Evolutionary conservation across 2,797 vertebrate genomes (phyloP).

Genomic region (Scolopax bukidnonensis): DNA sequence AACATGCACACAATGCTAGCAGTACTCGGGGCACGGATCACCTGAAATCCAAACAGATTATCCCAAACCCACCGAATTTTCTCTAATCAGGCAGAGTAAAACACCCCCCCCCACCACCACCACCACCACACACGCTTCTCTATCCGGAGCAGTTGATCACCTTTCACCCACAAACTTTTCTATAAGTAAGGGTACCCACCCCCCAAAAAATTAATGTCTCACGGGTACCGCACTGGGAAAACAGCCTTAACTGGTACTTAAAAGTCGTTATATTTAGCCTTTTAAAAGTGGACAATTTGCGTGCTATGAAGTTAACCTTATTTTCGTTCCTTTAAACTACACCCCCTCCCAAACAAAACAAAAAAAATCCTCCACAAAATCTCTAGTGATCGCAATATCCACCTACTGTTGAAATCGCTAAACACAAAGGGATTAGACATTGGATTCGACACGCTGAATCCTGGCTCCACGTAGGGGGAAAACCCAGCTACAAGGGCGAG

Average conservation of each 20-base stretch:
- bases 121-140: not conserved
- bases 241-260: not conserved
- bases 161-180: conserved; percentile 28
- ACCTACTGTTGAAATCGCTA: not conserved
- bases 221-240: not conserved
- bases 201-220: not conserved
- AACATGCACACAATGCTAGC: not conserved
- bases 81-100: not conserved
- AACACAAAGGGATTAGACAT: not conserved
- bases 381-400: not conserved
- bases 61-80: not conserved
- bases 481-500: not conserved
- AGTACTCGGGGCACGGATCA: not conserved
- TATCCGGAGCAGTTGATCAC: not conserved
- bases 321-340: not conserved
- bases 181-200: not conserved
- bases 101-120: not conserved
- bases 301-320: not conserved
- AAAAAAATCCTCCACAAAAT: not conserved
- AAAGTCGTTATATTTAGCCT: not conserved
- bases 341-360: not conserved
- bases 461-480: not conserved
- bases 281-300: not conserved
- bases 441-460: not conserved
- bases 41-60: not conserved